Evolutionary conservation across 2,888 invertebrate species (phyloP).

Genomic region (Ceraclea dissimilis): DNA sequence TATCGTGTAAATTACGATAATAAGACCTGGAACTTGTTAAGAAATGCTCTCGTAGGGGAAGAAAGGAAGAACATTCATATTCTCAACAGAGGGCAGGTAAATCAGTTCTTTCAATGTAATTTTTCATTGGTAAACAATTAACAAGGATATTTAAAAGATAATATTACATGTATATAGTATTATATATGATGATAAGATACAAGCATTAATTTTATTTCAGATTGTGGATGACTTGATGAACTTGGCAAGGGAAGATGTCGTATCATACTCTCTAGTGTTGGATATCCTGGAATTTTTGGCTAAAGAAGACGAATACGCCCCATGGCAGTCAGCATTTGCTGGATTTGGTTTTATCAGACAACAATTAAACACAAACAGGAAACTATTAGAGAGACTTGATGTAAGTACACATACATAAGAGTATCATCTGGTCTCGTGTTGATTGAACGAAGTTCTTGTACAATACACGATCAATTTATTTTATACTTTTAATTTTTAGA

Average conservation of each 20-base stretch:
- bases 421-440: neutral
- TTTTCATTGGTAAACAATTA: too few species aligned
- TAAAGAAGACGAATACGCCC: slow-evolving; percentile 61
- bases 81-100: slow-evolving; percentile 65
- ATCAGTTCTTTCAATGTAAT: too few species aligned
- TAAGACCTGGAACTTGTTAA: slow-evolving; percentile 48
- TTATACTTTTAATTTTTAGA: neutral
- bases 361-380: slow-evolving; percentile 38
- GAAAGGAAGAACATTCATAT: slow-evolving; percentile 46
- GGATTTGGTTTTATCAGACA: slow-evolving; percentile 48
- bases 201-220: too few species aligned
- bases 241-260: slow-evolving; percentile 59
- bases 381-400: slow-evolving; percentile 34
- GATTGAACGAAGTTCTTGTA: neutral
- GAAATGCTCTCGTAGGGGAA: slow-evolving; percentile 36
- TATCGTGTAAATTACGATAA: slow-evolving; percentile 62
- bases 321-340: slow-evolving; percentile 64
- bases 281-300: slow-evolving; percentile 60
- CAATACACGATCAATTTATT: neutral
- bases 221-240: slow-evolving; percentile 73
- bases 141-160: too few species aligned
- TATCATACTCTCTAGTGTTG: slow-evolving; percentile 56
- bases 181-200: too few species aligned
- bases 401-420: slow-evolving; percentile 28
- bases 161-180: too few species aligned